Conservation (phyloP, 2,113 vertebrate genomes). For the Heptranchias perlo region DNA sequence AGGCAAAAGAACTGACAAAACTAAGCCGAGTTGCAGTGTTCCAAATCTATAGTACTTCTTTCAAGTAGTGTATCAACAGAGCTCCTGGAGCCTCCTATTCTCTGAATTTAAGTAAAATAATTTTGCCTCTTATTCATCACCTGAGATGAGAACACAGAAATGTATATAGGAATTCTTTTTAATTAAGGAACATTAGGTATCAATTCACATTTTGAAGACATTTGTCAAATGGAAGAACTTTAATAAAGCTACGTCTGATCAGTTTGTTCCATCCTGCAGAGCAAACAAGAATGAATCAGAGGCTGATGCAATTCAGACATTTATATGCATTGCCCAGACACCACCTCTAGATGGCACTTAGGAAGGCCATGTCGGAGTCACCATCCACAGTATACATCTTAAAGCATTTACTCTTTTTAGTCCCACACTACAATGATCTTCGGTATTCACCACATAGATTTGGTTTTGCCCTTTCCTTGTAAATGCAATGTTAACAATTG, state of each 20-base stretch:
- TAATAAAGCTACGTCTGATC: not conserved
- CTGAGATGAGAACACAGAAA: not conserved
- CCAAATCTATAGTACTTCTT: not conserved
- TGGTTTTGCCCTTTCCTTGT: not conserved
- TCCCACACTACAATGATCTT: not conserved
- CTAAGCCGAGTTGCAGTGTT: not conserved
- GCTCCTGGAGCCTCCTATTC: no score
- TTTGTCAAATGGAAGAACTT: not conserved
- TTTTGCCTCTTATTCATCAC: no score
- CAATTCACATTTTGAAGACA: not conserved
- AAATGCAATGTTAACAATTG: not conserved
- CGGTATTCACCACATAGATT: not conserved
- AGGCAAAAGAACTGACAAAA: not conserved
- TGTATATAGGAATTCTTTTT: not conserved
- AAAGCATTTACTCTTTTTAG: no score
- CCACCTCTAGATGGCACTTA: conserved; percentile 3
- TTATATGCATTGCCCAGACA: no score
- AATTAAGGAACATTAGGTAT: not conserved
- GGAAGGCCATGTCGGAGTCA: not conserved
- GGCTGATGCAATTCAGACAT: conserved; percentile 22
- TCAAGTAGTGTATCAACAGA: no score
- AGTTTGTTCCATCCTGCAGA: not conserved
- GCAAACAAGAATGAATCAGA: not conserved
- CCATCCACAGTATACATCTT: not conserved
- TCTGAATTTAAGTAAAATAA: not conserved